These are phyloP conservation scores for Phyllotreta cruciferae DNA, from an alignment of 2,888 invertebrate species.

Conservation along the genomic window DNA sequence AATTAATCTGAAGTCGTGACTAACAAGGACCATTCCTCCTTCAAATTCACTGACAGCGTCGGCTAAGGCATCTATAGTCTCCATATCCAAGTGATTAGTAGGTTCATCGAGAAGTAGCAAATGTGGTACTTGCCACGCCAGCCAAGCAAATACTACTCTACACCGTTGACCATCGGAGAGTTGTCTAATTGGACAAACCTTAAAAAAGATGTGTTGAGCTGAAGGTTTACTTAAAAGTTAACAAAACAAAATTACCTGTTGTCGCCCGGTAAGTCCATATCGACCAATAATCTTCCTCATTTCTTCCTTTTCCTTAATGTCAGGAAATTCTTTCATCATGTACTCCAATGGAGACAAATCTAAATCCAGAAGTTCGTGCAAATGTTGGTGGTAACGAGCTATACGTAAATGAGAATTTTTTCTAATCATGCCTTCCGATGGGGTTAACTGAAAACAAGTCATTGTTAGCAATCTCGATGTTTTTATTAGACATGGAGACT, in stretches of 20 bases:
- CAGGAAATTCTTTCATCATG: constrained; percentile 97
- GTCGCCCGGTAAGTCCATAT: constrained; percentile 95
- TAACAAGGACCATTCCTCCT: constrained; percentile 98
- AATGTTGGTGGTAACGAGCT: constrained; percentile 98
- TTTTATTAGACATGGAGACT: constrained; percentile 54
- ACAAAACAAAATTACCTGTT: constrained; percentile 72
- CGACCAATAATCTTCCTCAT: constrained; percentile 99
- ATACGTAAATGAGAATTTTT: constrained; percentile 98
- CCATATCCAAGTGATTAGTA: constrained; percentile 96
- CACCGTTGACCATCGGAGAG: constrained; percentile 98
- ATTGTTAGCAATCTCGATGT: constrained; percentile 1
- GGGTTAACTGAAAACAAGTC: constrained; percentile 72
- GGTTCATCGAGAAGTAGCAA: constrained; percentile 84
- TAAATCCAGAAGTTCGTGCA: constrained; percentile 94
- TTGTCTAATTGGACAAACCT: constrained; percentile 93
- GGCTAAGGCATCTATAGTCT: constrained; percentile 97
- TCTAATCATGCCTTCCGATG: constrained; percentile 95
- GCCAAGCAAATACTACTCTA: constrained; percentile 97
- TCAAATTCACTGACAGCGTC: constrained; percentile 98
- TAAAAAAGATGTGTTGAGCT: constrained; percentile 28
- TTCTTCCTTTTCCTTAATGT: constrained; percentile 96
- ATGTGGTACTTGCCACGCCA: constrained; percentile 98
- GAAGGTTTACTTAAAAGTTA: not conserved
- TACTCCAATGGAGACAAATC: constrained; percentile 96
- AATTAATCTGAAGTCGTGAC: constrained; percentile 99